These are phyloP conservation scores for Macropus fuliginosus DNA, from an alignment of 2,797 vertebrate species.

Conservation along the genomic window DNA sequence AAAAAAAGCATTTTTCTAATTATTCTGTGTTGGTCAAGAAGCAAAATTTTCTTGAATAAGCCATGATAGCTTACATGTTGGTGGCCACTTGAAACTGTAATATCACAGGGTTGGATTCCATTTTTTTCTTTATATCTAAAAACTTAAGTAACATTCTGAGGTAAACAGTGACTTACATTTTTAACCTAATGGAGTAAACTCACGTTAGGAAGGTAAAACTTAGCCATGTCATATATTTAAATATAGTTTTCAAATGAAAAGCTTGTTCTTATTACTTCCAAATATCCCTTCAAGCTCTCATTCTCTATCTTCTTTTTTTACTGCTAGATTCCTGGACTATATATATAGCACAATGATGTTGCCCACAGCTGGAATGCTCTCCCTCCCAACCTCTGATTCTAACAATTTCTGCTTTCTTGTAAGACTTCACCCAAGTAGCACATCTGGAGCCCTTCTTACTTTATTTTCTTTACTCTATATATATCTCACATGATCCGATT, in stretches of 20 bases:
- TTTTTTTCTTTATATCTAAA: slow-evolving; percentile 21
- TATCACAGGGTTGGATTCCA: neutral
- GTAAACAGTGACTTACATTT: slow-evolving; percentile 3
- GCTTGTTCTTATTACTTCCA: neutral
- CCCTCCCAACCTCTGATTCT: neutral
- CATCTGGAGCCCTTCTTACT: neutral
- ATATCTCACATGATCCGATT: neutral
- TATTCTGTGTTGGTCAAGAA: slow-evolving; percentile 19
- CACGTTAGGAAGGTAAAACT: slow-evolving; percentile 27
- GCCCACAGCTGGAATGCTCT: neutral
- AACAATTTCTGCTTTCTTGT: neutral
- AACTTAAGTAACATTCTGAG: neutral
- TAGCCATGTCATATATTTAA: slow-evolving; percentile 13
- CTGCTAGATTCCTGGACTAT: neutral
- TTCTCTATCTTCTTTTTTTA: neutral
- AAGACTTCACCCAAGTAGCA: neutral
- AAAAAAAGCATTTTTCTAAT: slow-evolving; percentile 34
- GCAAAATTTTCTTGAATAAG: neutral
- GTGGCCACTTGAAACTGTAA: neutral
- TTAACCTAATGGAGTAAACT: slow-evolving; percentile 7
- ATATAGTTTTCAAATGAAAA: slow-evolving; percentile 36
- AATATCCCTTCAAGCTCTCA: neutral
- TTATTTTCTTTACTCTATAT: neutral
- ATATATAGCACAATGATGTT: neutral
- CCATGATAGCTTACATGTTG: neutral